These are phyloP conservation scores for Adineta ricciae DNA, from an alignment of 2,888 invertebrate genomes.

Conservation along the genomic window DNA sequence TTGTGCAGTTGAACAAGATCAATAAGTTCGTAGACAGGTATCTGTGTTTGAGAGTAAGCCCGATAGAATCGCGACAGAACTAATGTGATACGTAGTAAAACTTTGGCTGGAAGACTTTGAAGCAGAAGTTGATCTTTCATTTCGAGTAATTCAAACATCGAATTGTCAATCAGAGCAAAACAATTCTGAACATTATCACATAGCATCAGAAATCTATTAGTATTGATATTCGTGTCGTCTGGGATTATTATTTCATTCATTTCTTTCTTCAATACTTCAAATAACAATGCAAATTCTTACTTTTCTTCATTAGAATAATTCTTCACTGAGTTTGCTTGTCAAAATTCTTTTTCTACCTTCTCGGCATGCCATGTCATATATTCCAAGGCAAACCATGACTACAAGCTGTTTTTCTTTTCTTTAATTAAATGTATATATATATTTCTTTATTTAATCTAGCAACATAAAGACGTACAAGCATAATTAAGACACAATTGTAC, in stretches of 20 bases:
- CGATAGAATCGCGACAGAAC: constrained; percentile 28
- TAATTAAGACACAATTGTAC: not conserved
- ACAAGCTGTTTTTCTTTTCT: not conserved
- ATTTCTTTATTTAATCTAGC: not conserved
- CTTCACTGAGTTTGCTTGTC: not conserved
- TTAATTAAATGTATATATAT: not conserved
- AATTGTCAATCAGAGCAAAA: constrained; percentile 43
- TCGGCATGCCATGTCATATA: not conserved
- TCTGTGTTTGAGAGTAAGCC: constrained; percentile 40
- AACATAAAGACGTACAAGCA: not conserved
- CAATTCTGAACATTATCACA: constrained; percentile 46
- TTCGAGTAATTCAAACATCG: constrained; percentile 44
- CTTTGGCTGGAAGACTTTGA: constrained; percentile 45
- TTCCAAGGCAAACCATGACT: not conserved
- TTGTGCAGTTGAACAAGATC: constrained; percentile 47
- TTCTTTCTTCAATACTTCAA: not conserved
- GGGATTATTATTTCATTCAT: not conserved
- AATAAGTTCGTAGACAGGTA: constrained; percentile 46
- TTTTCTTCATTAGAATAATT: not conserved
- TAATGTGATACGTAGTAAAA: constrained; percentile 40
- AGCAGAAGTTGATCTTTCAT: constrained; percentile 47
- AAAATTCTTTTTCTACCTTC: not conserved
- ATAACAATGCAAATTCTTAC: not conserved
- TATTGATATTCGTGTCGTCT: constrained; percentile 35
- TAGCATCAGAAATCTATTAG: constrained; percentile 46